Evolutionary conservation across 1,140 invertebrate genomes (phyloP), one percentile per base, ranked within the genome.

Genomic region (Scaptomyza hsui): DNA sequence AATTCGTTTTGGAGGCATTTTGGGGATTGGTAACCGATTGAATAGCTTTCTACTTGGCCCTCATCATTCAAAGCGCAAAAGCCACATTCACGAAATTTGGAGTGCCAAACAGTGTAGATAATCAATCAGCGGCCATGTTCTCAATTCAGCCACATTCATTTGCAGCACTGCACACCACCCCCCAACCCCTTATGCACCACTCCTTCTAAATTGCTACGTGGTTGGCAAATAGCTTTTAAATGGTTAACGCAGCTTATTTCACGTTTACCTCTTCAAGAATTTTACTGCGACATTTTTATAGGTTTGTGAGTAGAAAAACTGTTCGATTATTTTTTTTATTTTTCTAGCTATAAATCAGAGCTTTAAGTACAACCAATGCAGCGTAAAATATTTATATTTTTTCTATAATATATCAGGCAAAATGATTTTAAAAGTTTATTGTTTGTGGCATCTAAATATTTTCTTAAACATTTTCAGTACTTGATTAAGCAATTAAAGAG

Each of bases 51-150:
- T 26, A 32, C 24, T 26, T n/a, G 24, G 15, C 45, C 41, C 42
- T 68, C 79, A 85, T 83, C 76, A 85, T 75, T 83, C 72, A 70
- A 26, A 59, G 71, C 15, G 44, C 9, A 19, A 65, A 44, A n/a
- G n/a, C 9, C 29, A 12, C 24, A 55, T 32, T 53, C n/a, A 47
- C 26, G 41, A 52, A 57, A 15, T 53, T 78, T 73, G 37, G 68
- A 85, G 81, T 85, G 81, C 53, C 51, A 68, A 86, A 74, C 78
- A 60, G 61, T 86, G 81, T 86, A 70, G 74, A 75, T 86, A 86
- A 86, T 86, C 81, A 86, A 86, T 81, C 81, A 81, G 65, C 53
- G 60, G 55, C 52, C 57, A 45, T 60, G 49, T 57, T 69, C 24
- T 18, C 59, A 13, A 15, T 49, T 26, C 35, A 37, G 19, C 26